Evolutionary conservation across 2,888 invertebrate genomes (phyloP).

Genomic region (Orthonevra nobilis): DNA sequence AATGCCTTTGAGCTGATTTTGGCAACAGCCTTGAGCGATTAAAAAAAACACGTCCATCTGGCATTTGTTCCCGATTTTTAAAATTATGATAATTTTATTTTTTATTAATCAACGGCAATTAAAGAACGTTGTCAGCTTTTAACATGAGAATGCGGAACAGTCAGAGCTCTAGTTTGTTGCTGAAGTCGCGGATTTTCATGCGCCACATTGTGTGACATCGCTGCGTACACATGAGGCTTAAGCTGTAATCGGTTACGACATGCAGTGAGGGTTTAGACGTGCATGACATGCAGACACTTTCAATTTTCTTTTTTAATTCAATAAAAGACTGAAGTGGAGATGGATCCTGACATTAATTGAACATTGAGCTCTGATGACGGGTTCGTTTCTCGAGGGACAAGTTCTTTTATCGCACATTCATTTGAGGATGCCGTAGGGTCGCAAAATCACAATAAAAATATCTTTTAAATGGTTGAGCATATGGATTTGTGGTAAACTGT

Average conservation of each 20-base stretch:
- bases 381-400: too few relatives aligned
- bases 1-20: constrained; percentile 45
- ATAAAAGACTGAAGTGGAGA: constrained; percentile 22
- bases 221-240: constrained; percentile 4
- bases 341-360: constrained; percentile 56
- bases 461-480: too few relatives aligned
- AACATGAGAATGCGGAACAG: constrained; percentile 56
- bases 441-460: too few relatives aligned
- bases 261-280: constrained; percentile 12
- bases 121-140: constrained; percentile 35
- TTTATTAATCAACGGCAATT: constrained; percentile 50
- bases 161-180: constrained; percentile 24
- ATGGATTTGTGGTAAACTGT: too few relatives aligned
- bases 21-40: constrained; percentile 33
- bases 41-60: background rate
- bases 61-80: background rate
- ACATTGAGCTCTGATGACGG: too few relatives aligned
- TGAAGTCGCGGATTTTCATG: constrained; percentile 21
- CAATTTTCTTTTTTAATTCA: constrained; percentile 55
- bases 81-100: too few relatives aligned
- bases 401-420: too few relatives aligned
- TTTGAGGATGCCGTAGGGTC: too few relatives aligned
- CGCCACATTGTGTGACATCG: constrained; percentile 18
- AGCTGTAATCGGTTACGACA: constrained; percentile 36
- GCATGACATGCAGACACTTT: constrained; percentile 42